Evolutionary conservation across 2,888 invertebrate species (phyloP).

Genomic region (Acheta domesticus): DNA sequence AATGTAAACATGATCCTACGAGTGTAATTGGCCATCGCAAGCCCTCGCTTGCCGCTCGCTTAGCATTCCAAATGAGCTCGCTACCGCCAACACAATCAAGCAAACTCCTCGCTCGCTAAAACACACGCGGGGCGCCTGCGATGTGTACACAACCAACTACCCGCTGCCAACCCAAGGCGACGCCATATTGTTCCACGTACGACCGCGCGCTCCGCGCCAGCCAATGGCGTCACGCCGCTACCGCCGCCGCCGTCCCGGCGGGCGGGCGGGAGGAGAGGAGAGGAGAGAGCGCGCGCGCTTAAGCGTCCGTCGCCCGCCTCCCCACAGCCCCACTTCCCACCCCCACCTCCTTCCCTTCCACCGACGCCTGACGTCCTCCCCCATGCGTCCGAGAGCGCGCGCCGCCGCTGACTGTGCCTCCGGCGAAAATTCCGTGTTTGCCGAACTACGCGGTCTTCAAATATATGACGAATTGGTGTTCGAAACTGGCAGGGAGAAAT

Average conservation of each 20-base stretch:
- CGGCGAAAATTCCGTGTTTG: no score
- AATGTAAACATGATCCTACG: constrained; percentile 29
- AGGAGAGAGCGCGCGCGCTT: background rate
- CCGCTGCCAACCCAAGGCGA: constrained; percentile 20
- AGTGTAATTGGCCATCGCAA: constrained; percentile 35
- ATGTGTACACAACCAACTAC: constrained; percentile 6
- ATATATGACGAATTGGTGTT: no score
- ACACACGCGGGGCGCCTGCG: constrained; percentile 4
- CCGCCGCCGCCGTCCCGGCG: no score
- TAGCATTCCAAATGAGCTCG: constrained; percentile 34
- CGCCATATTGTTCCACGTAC: background rate
- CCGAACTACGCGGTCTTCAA: no score
- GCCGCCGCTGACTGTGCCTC: no score
- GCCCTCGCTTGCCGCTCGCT: constrained; percentile 31
- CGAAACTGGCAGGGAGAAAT: no score
- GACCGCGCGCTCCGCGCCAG: background rate
- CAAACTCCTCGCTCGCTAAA: background rate
- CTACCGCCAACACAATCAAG: constrained; percentile 18
- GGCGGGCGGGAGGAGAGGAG: no score
- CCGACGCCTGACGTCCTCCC: no score
- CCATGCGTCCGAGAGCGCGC: no score
- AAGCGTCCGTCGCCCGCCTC: background rate
- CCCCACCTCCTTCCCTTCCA: no score
- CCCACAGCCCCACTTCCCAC: background rate
- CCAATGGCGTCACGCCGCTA: background rate